Evolutionary conservation across 2,797 vertebrate genomes (phyloP).

Genomic region (Petrocephalus sullivani): DNA sequence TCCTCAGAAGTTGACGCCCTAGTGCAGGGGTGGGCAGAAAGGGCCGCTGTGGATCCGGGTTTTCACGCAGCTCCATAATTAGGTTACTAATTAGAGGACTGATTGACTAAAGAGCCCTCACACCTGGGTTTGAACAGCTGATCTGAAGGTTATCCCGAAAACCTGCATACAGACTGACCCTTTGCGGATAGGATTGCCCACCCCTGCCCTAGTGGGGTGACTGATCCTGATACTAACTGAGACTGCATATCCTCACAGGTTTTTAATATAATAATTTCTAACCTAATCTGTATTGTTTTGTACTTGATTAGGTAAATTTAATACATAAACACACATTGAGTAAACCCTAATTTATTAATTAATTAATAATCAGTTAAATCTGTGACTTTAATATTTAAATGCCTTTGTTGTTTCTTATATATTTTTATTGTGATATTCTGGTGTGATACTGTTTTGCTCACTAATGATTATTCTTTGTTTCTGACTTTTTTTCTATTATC

Average conservation of each 20-base stretch:
- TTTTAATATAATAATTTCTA: neutral
- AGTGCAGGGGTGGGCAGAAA: too few species aligned
- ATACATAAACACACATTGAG: neutral
- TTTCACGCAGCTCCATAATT: too few species aligned
- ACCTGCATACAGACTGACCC: too few species aligned
- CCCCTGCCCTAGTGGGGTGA: neutral
- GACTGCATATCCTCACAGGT: neutral
- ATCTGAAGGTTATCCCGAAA: too few species aligned
- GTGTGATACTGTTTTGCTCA: neutral
- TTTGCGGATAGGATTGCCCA: too few species aligned
- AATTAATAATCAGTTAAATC: neutral
- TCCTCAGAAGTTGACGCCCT: neutral
- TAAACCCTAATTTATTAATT: neutral
- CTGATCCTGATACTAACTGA: neutral
- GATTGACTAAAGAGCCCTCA: too few species aligned
- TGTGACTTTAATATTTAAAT: neutral
- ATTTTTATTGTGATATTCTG: neutral
- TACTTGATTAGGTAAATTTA: neutral
- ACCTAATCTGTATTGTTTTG: neutral
- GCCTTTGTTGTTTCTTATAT: neutral
- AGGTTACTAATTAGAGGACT: too few species aligned
- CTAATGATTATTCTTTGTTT: neutral
- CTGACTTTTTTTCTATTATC: neutral
- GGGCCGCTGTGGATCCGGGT: too few species aligned
- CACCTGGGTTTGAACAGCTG: too few species aligned